Evolutionary conservation across 2,797 vertebrate genomes (phyloP).

Genomic region (Zonotrichia albicollis): DNA sequence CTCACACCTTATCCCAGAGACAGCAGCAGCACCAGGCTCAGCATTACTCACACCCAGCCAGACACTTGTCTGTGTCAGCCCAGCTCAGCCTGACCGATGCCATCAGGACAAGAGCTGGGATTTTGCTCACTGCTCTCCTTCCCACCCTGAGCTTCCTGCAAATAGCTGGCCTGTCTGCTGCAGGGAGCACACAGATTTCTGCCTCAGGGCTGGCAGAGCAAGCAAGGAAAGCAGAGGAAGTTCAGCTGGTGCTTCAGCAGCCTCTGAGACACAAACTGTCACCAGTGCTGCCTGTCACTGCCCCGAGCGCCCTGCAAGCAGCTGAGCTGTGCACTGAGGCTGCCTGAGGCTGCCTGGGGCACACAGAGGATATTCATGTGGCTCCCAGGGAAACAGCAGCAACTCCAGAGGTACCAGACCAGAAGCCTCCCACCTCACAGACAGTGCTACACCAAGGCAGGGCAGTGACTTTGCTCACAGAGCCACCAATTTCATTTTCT

Average conservation of each 20-base stretch:
- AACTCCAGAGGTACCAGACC: neutral
- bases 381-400: neutral
- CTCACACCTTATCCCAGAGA: neutral
- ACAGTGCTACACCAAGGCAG: neutral
- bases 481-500: neutral
- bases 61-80: fast-evolving
- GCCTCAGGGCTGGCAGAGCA: neutral
- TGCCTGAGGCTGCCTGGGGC: neutral
- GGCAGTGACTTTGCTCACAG: neutral
- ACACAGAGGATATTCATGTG: neutral
- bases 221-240: neutral
- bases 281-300: neutral
- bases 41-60: neutral
- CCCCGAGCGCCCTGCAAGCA: neutral
- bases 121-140: neutral
- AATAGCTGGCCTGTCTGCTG: neutral
- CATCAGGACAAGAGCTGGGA: neutral
- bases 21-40: neutral
- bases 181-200: neutral
- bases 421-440: neutral
- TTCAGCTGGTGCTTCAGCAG: neutral
- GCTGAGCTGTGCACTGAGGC: neutral
- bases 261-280: neutral
- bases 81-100: neutral
- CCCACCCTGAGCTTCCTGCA: neutral